phyloP scores from a whole-genome alignment of 2,113 vertebrate genomes.

The Microcebus murinus region DNA sequence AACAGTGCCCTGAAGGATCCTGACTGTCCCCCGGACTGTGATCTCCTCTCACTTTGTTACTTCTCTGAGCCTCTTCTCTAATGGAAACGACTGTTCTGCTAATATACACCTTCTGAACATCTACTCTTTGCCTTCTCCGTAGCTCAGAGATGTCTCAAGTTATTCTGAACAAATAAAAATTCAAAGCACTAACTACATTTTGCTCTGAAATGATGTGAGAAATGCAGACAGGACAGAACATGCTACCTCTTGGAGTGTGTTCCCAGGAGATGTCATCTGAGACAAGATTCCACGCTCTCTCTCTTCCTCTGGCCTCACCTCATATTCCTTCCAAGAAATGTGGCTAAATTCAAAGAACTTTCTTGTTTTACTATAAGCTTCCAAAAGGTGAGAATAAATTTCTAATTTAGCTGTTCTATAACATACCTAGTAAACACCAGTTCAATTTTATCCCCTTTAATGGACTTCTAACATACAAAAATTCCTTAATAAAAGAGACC shows the following conservation, averaged over 20 bases:
- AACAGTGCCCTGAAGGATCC: not conserved
- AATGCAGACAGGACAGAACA: not conserved
- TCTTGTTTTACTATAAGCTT: not conserved
- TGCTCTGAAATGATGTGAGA: not conserved
- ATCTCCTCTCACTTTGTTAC: not conserved
- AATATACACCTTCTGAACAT: not conserved
- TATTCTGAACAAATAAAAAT: conserved; percentile 29
- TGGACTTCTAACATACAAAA: not conserved
- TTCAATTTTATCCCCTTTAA: not conserved
- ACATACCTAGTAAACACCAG: not conserved
- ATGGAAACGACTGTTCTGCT: not conserved
- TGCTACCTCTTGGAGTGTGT: accelerated
- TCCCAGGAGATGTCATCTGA: not conserved
- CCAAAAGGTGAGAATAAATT: conserved; percentile 13
- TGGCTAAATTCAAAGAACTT: conserved; percentile 10
- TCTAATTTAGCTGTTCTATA: not conserved
- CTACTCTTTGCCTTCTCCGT: not conserved
- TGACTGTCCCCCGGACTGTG: not conserved
- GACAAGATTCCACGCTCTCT: not conserved
- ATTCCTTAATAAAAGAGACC: not conserved
- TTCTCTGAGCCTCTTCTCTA: not conserved
- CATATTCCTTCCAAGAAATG: not conserved
- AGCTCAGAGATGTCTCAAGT: not conserved
- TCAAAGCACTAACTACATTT: not conserved
- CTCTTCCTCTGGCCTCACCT: not conserved